Conservation (phyloP, 1,140 invertebrate genomes). For the Colletes latitarsis region DNA sequence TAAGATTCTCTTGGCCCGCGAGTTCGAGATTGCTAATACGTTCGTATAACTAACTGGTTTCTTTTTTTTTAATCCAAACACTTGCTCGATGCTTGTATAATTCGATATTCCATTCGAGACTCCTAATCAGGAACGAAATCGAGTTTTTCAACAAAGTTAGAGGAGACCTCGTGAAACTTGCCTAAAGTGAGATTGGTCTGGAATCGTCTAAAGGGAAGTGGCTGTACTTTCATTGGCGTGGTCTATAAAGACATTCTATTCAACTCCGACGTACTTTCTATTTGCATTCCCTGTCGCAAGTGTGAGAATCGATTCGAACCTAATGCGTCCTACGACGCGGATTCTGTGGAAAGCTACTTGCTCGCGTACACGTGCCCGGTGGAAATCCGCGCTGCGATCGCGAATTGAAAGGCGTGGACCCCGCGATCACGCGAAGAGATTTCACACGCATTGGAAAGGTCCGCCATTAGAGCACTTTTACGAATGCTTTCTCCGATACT, state of each 20-base stretch:
- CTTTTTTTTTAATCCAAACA: not conserved
- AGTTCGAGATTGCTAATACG: no score
- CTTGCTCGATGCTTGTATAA: not conserved
- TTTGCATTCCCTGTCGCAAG: constrained; percentile 66
- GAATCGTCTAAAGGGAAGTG: constrained; percentile 29
- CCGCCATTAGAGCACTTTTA: not conserved
- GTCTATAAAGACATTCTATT: constrained; percentile 61
- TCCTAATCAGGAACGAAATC: constrained; percentile 17
- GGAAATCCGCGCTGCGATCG: constrained; percentile 21
- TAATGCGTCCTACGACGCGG: constrained; percentile 51
- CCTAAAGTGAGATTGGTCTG: constrained; percentile 32
- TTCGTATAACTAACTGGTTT: no score
- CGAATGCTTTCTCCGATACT: constrained; percentile 14
- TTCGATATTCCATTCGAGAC: not conserved
- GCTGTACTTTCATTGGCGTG: constrained; percentile 64
- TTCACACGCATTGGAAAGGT: constrained; percentile 38
- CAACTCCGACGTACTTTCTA: constrained; percentile 57
- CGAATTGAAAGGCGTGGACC: constrained; percentile 36
- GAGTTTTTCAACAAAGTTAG: constrained; percentile 45
- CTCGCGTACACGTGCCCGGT: not conserved
- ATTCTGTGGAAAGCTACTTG: constrained; percentile 21
- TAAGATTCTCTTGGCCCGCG: no score
- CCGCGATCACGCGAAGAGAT: constrained; percentile 17
- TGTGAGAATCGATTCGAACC: constrained; percentile 66
- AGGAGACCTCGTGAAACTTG: constrained; percentile 52